Conservation (phyloP, 2,113 vertebrate genomes). For the Chaetura pelagica region DNA sequence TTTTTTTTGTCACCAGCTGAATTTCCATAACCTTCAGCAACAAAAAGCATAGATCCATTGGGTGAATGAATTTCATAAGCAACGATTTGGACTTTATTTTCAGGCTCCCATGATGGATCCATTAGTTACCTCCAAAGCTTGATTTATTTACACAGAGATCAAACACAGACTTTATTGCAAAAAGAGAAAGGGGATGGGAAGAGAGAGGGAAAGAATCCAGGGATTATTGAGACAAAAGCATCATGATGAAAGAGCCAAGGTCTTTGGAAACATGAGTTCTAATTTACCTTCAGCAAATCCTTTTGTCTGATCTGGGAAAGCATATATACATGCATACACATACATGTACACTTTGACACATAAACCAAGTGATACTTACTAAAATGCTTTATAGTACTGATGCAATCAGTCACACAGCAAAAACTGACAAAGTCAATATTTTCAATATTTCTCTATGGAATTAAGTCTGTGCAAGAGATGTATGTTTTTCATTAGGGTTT, state of each 20-base stretch:
- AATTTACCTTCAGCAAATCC: neutral
- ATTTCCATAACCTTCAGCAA: constrained; percentile 48
- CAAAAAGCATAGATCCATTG: neutral
- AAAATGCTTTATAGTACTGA: constrained; percentile 49
- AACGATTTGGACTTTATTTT: constrained; percentile 48
- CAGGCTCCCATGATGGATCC: constrained; percentile 11
- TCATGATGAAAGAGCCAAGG: constrained; percentile 25
- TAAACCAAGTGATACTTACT: constrained; percentile 26
- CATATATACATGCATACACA: neutral
- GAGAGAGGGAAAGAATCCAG: neutral
- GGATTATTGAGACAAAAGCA: constrained; percentile 24
- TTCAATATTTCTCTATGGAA: constrained; percentile 67
- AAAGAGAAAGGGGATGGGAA: neutral
- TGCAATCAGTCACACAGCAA: constrained; percentile 45
- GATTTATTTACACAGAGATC: constrained; percentile 45
- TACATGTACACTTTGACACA: neutral
- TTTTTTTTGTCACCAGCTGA: constrained; percentile 8
- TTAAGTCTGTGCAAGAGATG: constrained; percentile 56
- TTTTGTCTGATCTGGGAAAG: constrained; percentile 17
- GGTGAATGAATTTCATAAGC: constrained; percentile 34
- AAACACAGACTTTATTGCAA: constrained; percentile 8
- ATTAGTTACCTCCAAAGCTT: constrained; percentile 56
- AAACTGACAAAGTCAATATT: constrained; percentile 70
- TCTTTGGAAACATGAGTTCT: neutral
- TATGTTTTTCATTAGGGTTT: constrained; percentile 76